Base-by-base conservation (phyloP, 2,113 vertebrate genomes). In the Pitta sordida region DNA sequence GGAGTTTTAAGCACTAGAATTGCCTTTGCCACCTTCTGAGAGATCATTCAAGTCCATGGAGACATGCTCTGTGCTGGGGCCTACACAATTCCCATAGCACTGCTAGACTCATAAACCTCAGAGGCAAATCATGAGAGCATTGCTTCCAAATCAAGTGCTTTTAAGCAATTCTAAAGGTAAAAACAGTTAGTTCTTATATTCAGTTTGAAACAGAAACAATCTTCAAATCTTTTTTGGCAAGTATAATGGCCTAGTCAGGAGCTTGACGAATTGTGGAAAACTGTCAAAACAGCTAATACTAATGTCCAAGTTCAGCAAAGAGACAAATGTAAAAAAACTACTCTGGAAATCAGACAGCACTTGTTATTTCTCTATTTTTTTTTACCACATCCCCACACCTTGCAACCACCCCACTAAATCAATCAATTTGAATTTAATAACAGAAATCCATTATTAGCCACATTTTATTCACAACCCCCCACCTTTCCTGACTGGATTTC, bases 61-160 rank as follows among this genome's bases (percentile, higher is more conserved):
- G 19, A 56, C 3, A 4, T 0, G 0, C 0, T 1, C 22, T 46
- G 0, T 21, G 5, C 37, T 70, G 41, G 12, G 26, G 5, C 34
- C 18, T 44, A 55, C 20, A n/a, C 3, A 10, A 67, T 11, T 58
- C 39, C 21, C 43, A 83, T 62, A 52, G 9, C 14, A 44, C 24
- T 20, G 1, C 26, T n/a, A 22, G 21, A 55, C 43, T 37, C 7
- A 53, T 26, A 18, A 56, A 41, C 8, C 46, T 58, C 13, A 52
- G 36, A 4, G 87, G 7, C 10, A 12, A n/a, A 3, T 32, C 21
- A 34, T 17, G 11, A 63, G 13, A 44, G 7, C 2, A 12, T 65
- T 7, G 34, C 11, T 58, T 44, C 22, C 36, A 36, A 86, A 65
- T 2, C 3, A 69, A 71, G n/a, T 8, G 4, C 36, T 83, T 49